Base-by-base conservation (phyloP, 2,888 invertebrate genomes). In the Lamproptera curius region DNA sequence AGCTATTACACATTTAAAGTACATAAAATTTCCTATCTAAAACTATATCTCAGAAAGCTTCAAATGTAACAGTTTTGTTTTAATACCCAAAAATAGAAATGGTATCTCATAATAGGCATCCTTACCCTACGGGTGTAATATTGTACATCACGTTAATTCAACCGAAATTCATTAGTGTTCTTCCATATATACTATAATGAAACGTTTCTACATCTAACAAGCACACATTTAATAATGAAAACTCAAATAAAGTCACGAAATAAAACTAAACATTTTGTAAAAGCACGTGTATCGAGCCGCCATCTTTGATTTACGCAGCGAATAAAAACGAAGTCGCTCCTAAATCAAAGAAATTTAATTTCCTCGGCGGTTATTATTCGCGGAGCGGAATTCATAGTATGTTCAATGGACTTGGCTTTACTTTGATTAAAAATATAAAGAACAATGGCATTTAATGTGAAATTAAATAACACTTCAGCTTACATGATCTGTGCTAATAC, bases 321-420 rank as follows among this genome's bases (percentile, higher is more conserved):
- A 31, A 31, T 44, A 37, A 44, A 37, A 44, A 31, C 33, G 17
- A 6, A 33, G 38, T 15, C 28, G 13, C 20, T 31, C 28, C 11
- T 38, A 45, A 45, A 45, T 45, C 31, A 33, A n/a, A 31, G 44
- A 45, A 38, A 45, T 38, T 45, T 37, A 45, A 45, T 45, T 38
- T 45, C 44, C 31, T 45, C 17, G 31, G 16, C n/a, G 17, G 38
- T 38, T 38, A 20, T 33, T 26, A 33, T 15, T 14, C 28, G 31
- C 6, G 17, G 26, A 38, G 14, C 28, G 38, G 15, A 45, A 45
- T 45, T 45, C 37, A 15, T 14, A 38, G 17, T 20, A 38, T 38
- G 28, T 45, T 33, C 38, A 44, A 20, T 45, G 16, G n/a, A 17
- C 17, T 38, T 20, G n/a, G n/a, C n/a, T n/a, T n/a, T n/a, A n/a